These are phyloP conservation scores for Pogonocichla stellata DNA, from an alignment of 2,113 vertebrate genomes.

Conservation along the genomic window DNA sequence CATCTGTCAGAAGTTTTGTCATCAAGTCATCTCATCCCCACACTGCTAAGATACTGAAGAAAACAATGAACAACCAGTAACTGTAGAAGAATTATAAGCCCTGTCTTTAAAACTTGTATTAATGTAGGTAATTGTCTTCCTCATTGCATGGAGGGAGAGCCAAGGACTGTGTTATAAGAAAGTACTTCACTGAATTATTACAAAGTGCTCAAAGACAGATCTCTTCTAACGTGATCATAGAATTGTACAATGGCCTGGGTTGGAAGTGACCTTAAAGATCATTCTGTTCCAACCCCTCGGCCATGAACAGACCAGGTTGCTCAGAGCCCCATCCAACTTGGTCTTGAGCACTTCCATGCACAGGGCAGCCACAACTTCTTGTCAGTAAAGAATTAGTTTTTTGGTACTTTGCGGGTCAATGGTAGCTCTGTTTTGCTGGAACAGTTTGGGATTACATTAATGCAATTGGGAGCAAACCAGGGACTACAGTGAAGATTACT, in stretches of 20 bases:
- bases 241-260: neutral
- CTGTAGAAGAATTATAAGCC: accelerated
- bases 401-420: neutral
- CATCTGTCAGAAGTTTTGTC: neutral
- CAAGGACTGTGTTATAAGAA: neutral
- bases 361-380: neutral
- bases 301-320: neutral
- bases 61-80: neutral
- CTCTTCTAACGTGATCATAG: neutral
- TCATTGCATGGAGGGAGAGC: neutral
- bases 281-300: neutral
- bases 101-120: neutral
- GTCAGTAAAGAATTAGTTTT: neutral
- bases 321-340: neutral
- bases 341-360: neutral
- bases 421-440: neutral
- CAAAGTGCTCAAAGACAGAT: neutral
- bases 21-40: neutral
- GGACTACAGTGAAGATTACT: neutral
- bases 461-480: neutral
- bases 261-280: neutral
- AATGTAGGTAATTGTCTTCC: neutral
- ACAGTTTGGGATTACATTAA: neutral
- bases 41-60: neutral
- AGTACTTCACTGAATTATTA: neutral